phyloP scores from a whole-genome alignment of 2,113 vertebrate species.

The Eurypyga helias region DNA sequence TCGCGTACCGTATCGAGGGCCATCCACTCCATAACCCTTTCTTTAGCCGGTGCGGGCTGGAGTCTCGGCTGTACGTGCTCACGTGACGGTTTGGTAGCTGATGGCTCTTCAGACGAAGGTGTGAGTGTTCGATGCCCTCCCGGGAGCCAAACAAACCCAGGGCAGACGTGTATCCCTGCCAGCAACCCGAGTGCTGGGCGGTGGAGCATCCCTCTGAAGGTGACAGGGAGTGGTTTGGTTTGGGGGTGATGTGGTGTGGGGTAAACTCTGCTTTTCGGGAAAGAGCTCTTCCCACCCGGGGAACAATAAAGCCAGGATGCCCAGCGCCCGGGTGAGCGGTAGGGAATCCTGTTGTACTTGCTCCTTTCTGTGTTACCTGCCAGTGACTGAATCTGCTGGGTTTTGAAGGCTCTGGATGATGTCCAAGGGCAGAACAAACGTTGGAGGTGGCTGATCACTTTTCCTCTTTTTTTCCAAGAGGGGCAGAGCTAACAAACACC shows the following conservation, averaged over 20 bases:
- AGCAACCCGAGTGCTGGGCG: rapidly evolving
- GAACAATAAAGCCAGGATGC: not conserved
- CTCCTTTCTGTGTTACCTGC: not conserved
- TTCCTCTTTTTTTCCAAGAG: no score
- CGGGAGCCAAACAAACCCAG: no score
- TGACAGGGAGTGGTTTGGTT: rapidly evolving
- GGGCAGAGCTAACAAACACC: no score
- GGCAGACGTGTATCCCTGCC: rapidly evolving
- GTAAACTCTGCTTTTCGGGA: not conserved
- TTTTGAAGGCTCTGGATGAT: not conserved
- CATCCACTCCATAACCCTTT: no score
- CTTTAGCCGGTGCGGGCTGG: no score
- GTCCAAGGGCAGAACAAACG: no score
- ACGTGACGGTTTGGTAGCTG: not conserved
- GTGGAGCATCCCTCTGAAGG: not conserved
- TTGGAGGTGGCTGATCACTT: no score
- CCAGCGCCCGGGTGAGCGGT: not conserved
- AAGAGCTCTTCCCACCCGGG: rapidly evolving
- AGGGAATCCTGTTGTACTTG: not conserved
- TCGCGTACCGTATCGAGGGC: no score
- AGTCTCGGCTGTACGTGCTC: no score
- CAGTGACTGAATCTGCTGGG: not conserved
- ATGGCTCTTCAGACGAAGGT: not conserved
- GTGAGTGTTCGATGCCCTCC: no score
- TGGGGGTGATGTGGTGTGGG: rapidly evolving